These are phyloP conservation scores for Hartigia nigra DNA, from an alignment of 2,888 invertebrate species.

Conservation along the genomic window DNA sequence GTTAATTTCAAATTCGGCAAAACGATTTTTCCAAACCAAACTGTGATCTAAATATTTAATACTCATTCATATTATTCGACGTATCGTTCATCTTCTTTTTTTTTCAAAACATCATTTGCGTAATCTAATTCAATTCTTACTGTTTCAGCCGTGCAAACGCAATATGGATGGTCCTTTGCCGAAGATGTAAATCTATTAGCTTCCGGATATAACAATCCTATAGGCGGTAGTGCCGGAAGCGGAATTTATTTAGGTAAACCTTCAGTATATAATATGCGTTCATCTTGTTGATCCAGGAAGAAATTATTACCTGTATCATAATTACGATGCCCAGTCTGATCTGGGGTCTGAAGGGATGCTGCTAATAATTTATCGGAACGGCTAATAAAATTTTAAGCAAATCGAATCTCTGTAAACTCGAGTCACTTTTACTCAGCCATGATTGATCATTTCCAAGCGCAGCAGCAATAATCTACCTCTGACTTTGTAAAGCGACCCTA, in stretches of 20 bases:
- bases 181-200: constrained; percentile 67
- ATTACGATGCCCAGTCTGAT: neutral
- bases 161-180: constrained; percentile 67
- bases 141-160: constrained; percentile 61
- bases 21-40: neutral
- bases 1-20: neutral
- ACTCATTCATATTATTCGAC: neutral
- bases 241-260: constrained; percentile 66
- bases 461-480: neutral
- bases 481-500: neutral
- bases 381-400: neutral
- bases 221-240: constrained; percentile 64
- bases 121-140: neutral
- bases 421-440: neutral
- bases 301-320: neutral
- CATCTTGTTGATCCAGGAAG: neutral
- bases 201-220: constrained; percentile 66
- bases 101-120: neutral
- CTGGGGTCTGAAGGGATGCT: neutral
- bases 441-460: neutral
- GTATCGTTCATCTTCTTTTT: neutral
- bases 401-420: neutral
- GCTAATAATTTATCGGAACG: too few relatives aligned
- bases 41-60: neutral
- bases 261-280: constrained; percentile 5